Conservation (phyloP, 2,888 invertebrate species). For the Hesperia comma region DNA sequence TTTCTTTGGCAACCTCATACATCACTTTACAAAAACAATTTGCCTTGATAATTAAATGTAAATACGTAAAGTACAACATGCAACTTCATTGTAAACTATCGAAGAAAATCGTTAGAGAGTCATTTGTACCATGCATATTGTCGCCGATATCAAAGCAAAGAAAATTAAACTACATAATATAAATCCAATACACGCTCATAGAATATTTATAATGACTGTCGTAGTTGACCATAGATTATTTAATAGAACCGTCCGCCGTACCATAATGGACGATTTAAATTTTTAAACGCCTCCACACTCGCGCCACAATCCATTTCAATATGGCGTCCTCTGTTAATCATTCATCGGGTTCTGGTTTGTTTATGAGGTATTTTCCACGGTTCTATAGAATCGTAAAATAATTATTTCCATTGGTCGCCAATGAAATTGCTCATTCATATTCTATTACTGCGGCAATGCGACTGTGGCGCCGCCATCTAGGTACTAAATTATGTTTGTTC, state of each 20-base stretch:
- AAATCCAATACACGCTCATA: conserved; percentile 17
- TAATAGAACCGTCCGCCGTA: conserved; percentile 34
- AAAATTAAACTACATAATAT: not conserved
- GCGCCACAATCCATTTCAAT: conserved; percentile 44
- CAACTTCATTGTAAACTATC: too few relatives aligned
- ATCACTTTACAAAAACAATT: too few relatives aligned
- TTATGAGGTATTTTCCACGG: conserved; percentile 35
- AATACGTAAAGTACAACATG: too few relatives aligned
- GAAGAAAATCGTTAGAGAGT: too few relatives aligned
- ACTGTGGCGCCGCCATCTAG: conserved; percentile 11
- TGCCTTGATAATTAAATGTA: too few relatives aligned
- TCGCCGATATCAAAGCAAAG: not conserved
- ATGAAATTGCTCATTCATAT: conserved; percentile 30
- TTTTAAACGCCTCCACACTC: conserved; percentile 42
- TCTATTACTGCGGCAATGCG: conserved; percentile 12
- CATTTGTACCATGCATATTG: not conserved
- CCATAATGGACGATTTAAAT: conserved; percentile 42
- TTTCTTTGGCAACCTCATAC: too few relatives aligned
- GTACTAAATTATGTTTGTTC: conserved; percentile 4
- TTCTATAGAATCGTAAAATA: conserved; percentile 34
- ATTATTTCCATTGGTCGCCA: conserved; percentile 27
- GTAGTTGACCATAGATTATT: conserved; percentile 44
- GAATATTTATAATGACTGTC: conserved; percentile 40
- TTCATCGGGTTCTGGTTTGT: conserved; percentile 31
- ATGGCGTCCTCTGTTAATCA: conserved; percentile 41